phyloP scores from a whole-genome alignment of 2,113 vertebrate species.

The Solenodon paradoxus region DNA sequence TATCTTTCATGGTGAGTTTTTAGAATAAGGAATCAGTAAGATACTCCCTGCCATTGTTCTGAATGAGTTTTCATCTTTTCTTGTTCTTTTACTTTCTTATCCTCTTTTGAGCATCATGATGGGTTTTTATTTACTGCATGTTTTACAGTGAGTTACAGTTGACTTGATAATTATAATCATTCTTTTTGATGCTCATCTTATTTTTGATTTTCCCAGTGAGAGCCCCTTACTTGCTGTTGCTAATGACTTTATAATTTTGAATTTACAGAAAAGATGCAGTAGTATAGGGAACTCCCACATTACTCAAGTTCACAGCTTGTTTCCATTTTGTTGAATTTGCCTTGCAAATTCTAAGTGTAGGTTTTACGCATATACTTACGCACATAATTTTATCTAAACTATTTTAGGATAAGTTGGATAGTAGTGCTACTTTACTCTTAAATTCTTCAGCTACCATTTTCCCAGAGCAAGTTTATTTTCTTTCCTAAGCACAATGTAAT shows the following conservation, averaged over 20 bases:
- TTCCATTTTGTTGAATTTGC: neutral
- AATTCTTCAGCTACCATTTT: neutral
- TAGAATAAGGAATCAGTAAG: neutral
- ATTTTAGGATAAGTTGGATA: neutral
- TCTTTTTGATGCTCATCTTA: neutral
- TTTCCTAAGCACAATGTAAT: neutral
- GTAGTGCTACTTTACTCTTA: neutral
- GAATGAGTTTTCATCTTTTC: neutral
- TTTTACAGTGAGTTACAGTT: neutral
- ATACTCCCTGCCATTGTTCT: neutral
- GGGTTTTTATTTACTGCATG: neutral
- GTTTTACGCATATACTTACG: neutral
- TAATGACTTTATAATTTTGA: neutral
- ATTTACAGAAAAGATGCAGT: neutral
- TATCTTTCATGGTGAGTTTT: neutral
- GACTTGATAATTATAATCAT: neutral
- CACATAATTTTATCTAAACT: neutral
- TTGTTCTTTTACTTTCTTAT: neutral
- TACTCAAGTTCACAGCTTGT: neutral
- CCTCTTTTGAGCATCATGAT: neutral
- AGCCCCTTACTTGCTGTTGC: neutral
- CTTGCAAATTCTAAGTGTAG: neutral
- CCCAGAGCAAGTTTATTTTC: neutral
- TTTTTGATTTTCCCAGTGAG: neutral
- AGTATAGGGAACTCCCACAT: neutral